Evolutionary conservation across 1,140 invertebrate species (phyloP).

Genomic region (Wiebesia pumilae): DNA sequence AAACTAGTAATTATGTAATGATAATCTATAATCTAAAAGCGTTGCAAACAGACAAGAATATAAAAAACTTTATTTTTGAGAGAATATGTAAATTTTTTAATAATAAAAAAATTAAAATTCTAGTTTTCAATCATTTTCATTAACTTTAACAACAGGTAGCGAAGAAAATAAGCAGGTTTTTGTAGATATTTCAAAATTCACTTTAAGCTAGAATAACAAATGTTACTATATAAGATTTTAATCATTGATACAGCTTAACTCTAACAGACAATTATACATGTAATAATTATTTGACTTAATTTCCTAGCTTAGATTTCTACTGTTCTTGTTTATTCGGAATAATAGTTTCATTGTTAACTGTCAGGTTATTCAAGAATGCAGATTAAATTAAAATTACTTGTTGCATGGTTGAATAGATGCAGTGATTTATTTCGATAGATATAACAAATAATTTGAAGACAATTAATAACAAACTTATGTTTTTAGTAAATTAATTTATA

Average conservation of each 20-base stretch:
- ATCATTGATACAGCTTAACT: slow-evolving; percentile 31
- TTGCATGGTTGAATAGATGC: slow-evolving; percentile 32
- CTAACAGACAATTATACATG: background rate
- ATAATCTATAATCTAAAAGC: slow-evolving; percentile 10
- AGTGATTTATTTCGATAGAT: background rate
- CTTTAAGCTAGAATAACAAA: no score
- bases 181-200: no score
- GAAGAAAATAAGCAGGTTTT: no score
- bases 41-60: slow-evolving; percentile 16
- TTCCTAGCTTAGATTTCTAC: slow-evolving; percentile 21
- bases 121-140: no score
- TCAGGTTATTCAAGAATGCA: slow-evolving; percentile 41
- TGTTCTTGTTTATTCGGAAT: slow-evolving; percentile 32
- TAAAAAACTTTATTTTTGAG: slow-evolving; percentile 1
- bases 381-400: slow-evolving; percentile 38
- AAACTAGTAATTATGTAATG: slow-evolving; percentile 33
- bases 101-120: no score
- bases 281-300: slow-evolving; percentile 27
- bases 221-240: background rate
- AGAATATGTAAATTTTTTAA: slow-evolving; percentile 13
- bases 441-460: no score
- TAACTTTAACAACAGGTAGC: no score
- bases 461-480: no score
- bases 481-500: no score
- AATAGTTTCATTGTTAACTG: slow-evolving; percentile 36